phyloP scores from a whole-genome alignment of 2,888 invertebrate species.

The Chloromyia formosa region DNA sequence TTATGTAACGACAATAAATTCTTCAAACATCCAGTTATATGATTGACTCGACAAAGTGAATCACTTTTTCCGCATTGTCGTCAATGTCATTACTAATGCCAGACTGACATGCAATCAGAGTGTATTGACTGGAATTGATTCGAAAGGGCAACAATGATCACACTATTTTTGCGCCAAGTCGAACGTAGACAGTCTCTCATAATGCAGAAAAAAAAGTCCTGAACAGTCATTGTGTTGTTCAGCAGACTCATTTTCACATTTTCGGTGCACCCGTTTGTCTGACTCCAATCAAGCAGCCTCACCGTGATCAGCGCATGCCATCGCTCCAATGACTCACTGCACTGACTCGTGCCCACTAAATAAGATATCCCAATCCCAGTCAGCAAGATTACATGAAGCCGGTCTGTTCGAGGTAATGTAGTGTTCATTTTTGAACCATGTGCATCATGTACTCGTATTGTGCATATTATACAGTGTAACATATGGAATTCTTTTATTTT shows the following conservation, averaged over 20 bases:
- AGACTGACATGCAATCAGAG: conserved; percentile 8
- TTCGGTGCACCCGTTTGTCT: background rate
- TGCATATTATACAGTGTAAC: too few species aligned
- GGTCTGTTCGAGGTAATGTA: too few species aligned
- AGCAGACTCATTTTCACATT: background rate
- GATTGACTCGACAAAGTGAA: conserved; percentile 28
- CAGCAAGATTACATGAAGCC: too few species aligned
- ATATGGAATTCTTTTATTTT: too few species aligned
- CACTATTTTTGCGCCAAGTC: too few species aligned
- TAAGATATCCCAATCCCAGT: too few species aligned
- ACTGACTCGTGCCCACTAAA: too few species aligned
- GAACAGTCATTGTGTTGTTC: background rate
- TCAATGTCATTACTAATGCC: conserved; percentile 11
- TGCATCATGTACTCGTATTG: too few species aligned
- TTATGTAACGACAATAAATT: too few species aligned
- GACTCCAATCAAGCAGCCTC: conserved; percentile 8
- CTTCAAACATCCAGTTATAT: conserved; percentile 3
- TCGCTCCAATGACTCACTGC: too few species aligned
- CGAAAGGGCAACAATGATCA: background rate
- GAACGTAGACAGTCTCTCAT: background rate
- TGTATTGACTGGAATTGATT: background rate
- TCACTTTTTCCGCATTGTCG: conserved; percentile 15
- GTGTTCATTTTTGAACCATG: too few species aligned
- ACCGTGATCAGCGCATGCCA: too few species aligned
- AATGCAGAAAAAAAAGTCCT: background rate